Evolutionary conservation across 2,113 vertebrate genomes (phyloP).

Genomic region (Halcyon malimbica): DNA sequence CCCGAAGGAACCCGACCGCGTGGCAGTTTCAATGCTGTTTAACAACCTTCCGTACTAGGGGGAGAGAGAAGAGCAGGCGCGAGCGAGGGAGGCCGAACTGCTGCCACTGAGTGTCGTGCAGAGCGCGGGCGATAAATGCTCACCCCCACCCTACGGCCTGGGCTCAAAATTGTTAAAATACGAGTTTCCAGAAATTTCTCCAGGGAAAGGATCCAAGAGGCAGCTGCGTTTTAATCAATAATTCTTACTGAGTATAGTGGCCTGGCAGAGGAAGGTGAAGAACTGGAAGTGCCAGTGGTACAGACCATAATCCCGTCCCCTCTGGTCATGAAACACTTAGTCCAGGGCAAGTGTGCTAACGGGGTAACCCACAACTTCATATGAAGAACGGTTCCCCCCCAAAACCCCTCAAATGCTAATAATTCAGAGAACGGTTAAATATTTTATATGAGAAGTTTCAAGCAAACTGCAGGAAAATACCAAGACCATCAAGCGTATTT

Average conservation of each 20-base stretch:
- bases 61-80: too few relatives aligned
- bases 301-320: background rate
- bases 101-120: too few relatives aligned
- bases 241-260: background rate
- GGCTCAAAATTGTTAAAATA: too few relatives aligned
- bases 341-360: too few relatives aligned
- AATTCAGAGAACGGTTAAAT: background rate
- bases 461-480: background rate
- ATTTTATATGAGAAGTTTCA: background rate
- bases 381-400: background rate
- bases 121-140: too few relatives aligned
- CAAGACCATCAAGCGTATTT: background rate
- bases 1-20: too few relatives aligned
- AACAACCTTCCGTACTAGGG: too few relatives aligned
- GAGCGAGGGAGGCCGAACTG: too few relatives aligned
- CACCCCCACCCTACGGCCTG: too few relatives aligned
- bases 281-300: background rate
- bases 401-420: background rate
- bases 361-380: rapidly evolving
- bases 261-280: background rate
- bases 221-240: background rate
- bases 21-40: too few relatives aligned
- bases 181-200: too few relatives aligned
- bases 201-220: background rate
- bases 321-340: background rate